phyloP scores from a whole-genome alignment of 2,797 vertebrate genomes.

The Scomberomorus guttatus region DNA sequence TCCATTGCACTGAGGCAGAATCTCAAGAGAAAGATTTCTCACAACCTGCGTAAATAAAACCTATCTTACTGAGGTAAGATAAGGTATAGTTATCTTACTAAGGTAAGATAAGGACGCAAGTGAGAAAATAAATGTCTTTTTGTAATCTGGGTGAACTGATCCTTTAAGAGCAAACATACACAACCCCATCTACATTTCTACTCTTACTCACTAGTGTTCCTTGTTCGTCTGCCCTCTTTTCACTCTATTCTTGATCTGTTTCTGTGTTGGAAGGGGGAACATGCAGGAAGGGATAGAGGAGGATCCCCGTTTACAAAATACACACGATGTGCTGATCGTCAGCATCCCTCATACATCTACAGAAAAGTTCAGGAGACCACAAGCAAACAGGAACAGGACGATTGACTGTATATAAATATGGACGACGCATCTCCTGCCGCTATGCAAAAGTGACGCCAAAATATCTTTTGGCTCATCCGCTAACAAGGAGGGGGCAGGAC shows the following conservation, averaged over 20 bases:
- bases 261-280: slow-evolving; percentile 20
- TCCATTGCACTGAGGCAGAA: neutral
- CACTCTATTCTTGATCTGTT: slow-evolving; percentile 5
- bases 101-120: too few relatives aligned
- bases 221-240: slow-evolving; percentile 19
- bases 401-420: too few relatives aligned
- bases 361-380: slow-evolving; percentile 30
- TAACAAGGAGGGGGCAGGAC: too few relatives aligned
- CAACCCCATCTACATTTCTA: neutral
- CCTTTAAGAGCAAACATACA: slow-evolving; percentile 4
- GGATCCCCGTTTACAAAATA: slow-evolving; percentile 26
- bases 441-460: too few relatives aligned
- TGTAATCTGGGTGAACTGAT: slow-evolving; percentile 21
- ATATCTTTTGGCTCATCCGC: too few relatives aligned
- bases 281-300: slow-evolving; percentile 58
- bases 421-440: too few relatives aligned
- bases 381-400: slow-evolving; percentile 45
- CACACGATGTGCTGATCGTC: slow-evolving; percentile 36
- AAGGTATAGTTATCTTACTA: too few relatives aligned
- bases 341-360: slow-evolving; percentile 27
- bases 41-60: neutral
- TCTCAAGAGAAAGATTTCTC: neutral
- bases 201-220: slow-evolving; percentile 14
- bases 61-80: too few relatives aligned
- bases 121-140: neutral